A percentile compares a stretch with the other conserved stretches of the same genome.
phyloP scores from a whole-genome alignment of 2,888 invertebrate species.

The Glyphotaelius pellucidus region DNA sequence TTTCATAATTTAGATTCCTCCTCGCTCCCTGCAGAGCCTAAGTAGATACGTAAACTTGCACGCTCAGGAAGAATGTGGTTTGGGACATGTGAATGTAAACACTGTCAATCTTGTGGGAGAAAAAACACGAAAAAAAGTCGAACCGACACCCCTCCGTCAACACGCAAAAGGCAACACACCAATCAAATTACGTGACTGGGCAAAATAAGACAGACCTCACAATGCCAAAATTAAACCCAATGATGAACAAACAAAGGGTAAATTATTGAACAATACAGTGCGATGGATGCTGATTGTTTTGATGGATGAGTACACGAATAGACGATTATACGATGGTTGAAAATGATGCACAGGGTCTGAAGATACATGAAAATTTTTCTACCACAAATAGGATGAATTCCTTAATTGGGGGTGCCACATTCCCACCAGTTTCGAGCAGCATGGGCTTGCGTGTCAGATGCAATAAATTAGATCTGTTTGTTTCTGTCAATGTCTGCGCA shows the following conservation, averaged over 20 bases:
- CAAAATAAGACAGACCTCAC: not conserved
- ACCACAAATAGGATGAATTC: not conserved
- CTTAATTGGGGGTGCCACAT: not conserved
- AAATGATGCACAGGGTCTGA: not conserved
- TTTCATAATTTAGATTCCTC: not conserved
- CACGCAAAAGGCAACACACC: constrained; percentile 14
- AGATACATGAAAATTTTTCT: not conserved
- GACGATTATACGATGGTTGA: not conserved
- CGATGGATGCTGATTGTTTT: not conserved
- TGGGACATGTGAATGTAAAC: constrained; percentile 40
- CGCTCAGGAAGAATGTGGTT: constrained; percentile 16
- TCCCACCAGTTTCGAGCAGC: not conserved
- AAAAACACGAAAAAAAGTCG: not conserved
- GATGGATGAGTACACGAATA: not conserved
- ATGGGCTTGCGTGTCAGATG: too few species aligned
- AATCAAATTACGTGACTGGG: constrained; percentile 31
- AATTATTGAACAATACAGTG: not conserved
- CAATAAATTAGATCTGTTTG: too few species aligned
- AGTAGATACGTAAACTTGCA: not conserved
- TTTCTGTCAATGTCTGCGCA: too few species aligned
- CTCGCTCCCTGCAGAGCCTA: not conserved
- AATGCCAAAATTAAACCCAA: not conserved
- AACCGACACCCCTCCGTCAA: constrained; percentile 8
- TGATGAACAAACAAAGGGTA: not conserved
- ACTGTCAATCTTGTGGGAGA: not conserved